These are phyloP conservation scores for Blastobasis lacticolella DNA, from an alignment of 2,888 invertebrate genomes.

Conservation along the genomic window DNA sequence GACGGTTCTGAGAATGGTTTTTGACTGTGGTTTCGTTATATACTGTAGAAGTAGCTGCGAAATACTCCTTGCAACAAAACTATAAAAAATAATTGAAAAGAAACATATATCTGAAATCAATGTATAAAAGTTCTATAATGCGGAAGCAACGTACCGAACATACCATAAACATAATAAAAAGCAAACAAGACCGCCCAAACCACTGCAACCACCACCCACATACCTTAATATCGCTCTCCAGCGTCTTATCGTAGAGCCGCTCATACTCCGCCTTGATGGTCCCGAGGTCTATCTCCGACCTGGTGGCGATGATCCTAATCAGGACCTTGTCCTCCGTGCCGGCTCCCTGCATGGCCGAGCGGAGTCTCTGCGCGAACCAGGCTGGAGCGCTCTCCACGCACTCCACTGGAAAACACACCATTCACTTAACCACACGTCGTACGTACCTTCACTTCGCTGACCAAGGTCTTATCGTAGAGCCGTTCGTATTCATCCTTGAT, in stretches of 20 bases:
- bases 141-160: too few relatives aligned
- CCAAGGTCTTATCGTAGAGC: slow-evolving; percentile 79
- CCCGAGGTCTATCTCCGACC: slow-evolving; percentile 81
- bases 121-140: too few relatives aligned
- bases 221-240: slow-evolving; percentile 78
- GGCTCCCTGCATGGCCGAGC: slow-evolving; percentile 77
- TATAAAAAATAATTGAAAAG: too few relatives aligned
- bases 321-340: slow-evolving; percentile 82
- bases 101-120: too few relatives aligned
- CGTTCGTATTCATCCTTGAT: slow-evolving; percentile 82
- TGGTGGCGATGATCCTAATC: slow-evolving; percentile 78
- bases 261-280: slow-evolving; percentile 82
- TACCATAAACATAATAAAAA: too few relatives aligned
- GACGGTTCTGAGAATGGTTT: too few relatives aligned
- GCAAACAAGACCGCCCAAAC: too few relatives aligned
- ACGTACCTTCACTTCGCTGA: slow-evolving; percentile 77
- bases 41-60: too few relatives aligned
- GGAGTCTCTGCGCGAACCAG: slow-evolving; percentile 81
- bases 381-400: slow-evolving; percentile 80
- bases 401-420: slow-evolving; percentile 72
- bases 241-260: slow-evolving; percentile 78
- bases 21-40: too few relatives aligned
- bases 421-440: neutral
- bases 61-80: too few relatives aligned
- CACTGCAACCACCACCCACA: slow-evolving; percentile 14